Conservation (phyloP, 1,140 invertebrate species). For the Stegodyphus mimosarum region DNA sequence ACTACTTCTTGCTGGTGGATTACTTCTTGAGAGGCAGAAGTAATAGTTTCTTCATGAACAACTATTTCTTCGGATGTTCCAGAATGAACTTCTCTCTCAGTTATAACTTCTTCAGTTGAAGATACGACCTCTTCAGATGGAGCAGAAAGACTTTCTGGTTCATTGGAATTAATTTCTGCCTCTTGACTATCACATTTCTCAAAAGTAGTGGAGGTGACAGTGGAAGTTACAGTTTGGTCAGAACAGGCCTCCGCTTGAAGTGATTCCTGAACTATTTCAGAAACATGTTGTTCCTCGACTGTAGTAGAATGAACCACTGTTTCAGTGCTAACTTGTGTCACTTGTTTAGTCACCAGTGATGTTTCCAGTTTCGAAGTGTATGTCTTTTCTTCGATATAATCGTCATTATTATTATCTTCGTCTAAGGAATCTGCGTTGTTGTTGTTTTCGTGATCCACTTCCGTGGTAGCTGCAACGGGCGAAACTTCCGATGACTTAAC, state of each 20-base stretch:
- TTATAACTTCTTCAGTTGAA: background rate
- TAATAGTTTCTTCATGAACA: constrained; percentile 4
- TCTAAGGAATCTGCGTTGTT: constrained; percentile 41
- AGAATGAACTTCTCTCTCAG: background rate
- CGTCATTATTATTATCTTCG: constrained; percentile 5
- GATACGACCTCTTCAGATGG: background rate
- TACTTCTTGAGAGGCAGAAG: background rate
- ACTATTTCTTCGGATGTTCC: background rate
- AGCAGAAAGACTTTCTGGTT: background rate
- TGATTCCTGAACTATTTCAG: background rate
- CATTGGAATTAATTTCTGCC: background rate
- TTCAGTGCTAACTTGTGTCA: background rate
- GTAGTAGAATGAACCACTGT: background rate
- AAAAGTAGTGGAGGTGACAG: background rate
- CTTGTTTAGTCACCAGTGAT: constrained; percentile 35
- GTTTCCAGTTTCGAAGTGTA: constrained; percentile 33
- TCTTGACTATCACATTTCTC: background rate
- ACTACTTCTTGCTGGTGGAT: background rate
- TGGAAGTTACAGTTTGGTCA: constrained; percentile 1
- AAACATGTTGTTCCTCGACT: background rate
- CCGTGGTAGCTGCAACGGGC: background rate
- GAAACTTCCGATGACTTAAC: background rate
- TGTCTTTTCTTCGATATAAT: constrained; percentile 36
- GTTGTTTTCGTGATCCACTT: constrained; percentile 35
- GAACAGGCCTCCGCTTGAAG: background rate